Conservation (phyloP, 1,140 invertebrate species). For the Cyclina sinensis region DNA sequence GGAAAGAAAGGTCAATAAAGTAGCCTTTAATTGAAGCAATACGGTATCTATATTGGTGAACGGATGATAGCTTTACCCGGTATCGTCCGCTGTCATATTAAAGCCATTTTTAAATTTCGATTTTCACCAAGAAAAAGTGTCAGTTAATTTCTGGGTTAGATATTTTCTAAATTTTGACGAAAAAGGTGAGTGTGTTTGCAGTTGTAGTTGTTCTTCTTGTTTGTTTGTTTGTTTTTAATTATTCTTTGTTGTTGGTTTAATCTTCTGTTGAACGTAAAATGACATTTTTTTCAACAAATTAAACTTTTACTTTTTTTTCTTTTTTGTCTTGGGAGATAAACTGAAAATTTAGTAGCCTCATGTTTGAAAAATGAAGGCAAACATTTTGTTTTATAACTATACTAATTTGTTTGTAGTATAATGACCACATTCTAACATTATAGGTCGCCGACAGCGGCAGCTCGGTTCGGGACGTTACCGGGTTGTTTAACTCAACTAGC, state of each 20-base stretch:
- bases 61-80: background rate
- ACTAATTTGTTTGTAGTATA: too few species aligned
- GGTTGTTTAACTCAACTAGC: too few species aligned
- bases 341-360: too few species aligned
- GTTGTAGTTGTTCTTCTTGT: background rate
- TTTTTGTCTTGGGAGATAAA: too few species aligned
- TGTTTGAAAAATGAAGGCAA: too few species aligned
- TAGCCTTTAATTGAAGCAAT: background rate
- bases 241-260: background rate
- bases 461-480: too few species aligned
- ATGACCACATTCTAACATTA: too few species aligned
- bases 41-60: background rate
- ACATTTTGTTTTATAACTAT: too few species aligned
- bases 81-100: background rate
- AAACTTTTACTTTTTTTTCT: too few species aligned
- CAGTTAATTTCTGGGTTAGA: background rate
- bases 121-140: background rate
- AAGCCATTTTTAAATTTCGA: background rate
- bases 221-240: background rate
- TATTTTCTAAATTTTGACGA: background rate
- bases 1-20: too few species aligned
- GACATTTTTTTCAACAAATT: background rate
- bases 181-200: background rate
- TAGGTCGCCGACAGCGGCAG: too few species aligned
- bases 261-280: background rate